Evolutionary conservation across 1,140 invertebrate genomes (phyloP).

Genomic region (Parasteatoda tepidariorum): DNA sequence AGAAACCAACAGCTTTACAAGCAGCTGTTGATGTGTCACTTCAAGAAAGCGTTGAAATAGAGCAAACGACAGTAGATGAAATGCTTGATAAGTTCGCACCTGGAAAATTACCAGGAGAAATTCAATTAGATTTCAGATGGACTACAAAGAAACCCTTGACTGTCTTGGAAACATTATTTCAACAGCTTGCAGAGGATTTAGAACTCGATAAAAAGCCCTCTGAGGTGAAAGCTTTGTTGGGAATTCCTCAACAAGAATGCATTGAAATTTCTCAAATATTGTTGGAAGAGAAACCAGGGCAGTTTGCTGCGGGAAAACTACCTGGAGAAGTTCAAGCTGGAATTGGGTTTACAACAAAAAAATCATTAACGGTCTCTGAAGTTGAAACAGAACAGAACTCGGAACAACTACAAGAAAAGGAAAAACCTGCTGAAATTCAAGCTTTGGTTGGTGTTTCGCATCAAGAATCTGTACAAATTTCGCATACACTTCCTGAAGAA

Average conservation of each 20-base stretch:
- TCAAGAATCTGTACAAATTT: slow-evolving; percentile 44
- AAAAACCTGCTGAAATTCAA: slow-evolving; percentile 18
- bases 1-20: slow-evolving; percentile 21
- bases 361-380: slow-evolving; percentile 54
- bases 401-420: slow-evolving; percentile 14
- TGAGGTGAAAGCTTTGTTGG: slow-evolving; percentile 44
- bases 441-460: slow-evolving; percentile 44
- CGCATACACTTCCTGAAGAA: slow-evolving; percentile 52
- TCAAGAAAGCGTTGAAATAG: slow-evolving; percentile 37
- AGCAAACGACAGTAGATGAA: slow-evolving; percentile 51
- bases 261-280: slow-evolving; percentile 52
- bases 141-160: slow-evolving; percentile 46
- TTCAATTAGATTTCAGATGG: slow-evolving; percentile 39
- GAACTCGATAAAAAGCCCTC: slow-evolving; percentile 64
- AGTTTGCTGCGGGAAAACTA: slow-evolving; percentile 59
- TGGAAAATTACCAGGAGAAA: slow-evolving; percentile 44
- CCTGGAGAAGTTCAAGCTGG: slow-evolving; percentile 58
- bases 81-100: slow-evolving; percentile 50
- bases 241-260: slow-evolving; percentile 49
- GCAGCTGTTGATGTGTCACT: slow-evolving; percentile 27
- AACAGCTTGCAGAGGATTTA: slow-evolving; percentile 60
- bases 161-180: slow-evolving; percentile 37
- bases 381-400: slow-evolving; percentile 40
- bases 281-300: slow-evolving; percentile 37
- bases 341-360: slow-evolving; percentile 26